Evolutionary conservation across 35 echinoderm and acorn worm genomes (phyloP), one percentile per base, ranked within the genome.

Genomic region (Diadema setosum): DNA sequence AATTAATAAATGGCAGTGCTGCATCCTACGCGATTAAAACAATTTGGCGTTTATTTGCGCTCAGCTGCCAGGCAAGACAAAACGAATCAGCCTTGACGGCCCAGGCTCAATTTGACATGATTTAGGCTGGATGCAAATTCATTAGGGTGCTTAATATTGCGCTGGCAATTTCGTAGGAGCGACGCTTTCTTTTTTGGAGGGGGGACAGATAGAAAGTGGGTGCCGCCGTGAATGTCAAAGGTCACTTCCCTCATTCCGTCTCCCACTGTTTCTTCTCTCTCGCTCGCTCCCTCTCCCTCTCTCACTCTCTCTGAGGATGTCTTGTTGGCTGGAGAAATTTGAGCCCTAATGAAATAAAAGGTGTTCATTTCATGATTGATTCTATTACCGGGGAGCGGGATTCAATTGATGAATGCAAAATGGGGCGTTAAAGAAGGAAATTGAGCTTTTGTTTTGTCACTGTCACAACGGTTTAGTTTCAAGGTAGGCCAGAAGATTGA

Each of bases 351-450:
- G 73, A 78, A 78, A 78, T 78, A 78, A 78, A 78, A 78, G 73
- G 73, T 78, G 73, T 78, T 78, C 73, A 20, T 78, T 78, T 78
- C 73, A 78, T 78, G 73, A 78, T 78, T 78, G 73, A 78, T 78
- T 78, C 40, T 78, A 78, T 78, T 78, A 78, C 73, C 44, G 9
- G n/a, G 7, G 40, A 42, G 73, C 40, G 25, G 40, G 73, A 78
- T 78, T 78, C 27, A 78, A 78, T 78, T 78, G 73, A 78, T 78
- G 27, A 78, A 78, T 35, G 73, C n/a, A 20, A 78, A 78, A 44
- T 39, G 73, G 73, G 73, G 73, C 40, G 73, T 44, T 39, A 44
- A 41, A 44, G n/a, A 41, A 42, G 73, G 73, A 78, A 78, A 78
- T 78, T 78, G 73, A 78, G 73, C 73, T 78, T n/a, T 78, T 78